These are phyloP conservation scores for Dreissena rostriformis DNA, from an alignment of 1,140 invertebrate genomes.

Conservation along the genomic window DNA sequence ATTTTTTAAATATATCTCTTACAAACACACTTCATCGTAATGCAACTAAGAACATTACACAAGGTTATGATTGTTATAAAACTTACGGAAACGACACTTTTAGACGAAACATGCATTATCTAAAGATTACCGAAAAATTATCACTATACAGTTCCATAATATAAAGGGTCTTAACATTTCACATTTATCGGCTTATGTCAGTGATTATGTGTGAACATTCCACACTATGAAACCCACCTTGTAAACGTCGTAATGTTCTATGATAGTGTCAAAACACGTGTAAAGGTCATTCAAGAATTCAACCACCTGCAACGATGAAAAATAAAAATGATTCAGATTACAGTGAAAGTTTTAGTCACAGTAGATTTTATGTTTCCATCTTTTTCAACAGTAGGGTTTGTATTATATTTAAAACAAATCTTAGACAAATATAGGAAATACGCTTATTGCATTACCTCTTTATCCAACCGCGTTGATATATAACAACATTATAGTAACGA, in stretches of 20 bases:
- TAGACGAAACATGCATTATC: background rate
- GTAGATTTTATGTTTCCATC: background rate
- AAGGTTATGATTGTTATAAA: no score
- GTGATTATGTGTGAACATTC: background rate
- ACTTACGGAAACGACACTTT: background rate
- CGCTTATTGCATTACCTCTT: background rate
- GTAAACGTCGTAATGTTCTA: slow-evolving; percentile 92
- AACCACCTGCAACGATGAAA: slow-evolving; percentile 74
- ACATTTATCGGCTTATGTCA: background rate
- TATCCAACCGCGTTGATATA: no score
- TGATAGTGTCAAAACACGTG: slow-evolving; percentile 92
- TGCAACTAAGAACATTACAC: no score
- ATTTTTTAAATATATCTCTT: background rate
- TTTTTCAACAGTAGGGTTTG: background rate
- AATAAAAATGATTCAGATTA: background rate
- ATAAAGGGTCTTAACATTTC: background rate
- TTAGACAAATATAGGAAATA: background rate
- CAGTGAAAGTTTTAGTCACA: background rate
- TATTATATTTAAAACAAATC: background rate
- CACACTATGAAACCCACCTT: slow-evolving; percentile 68
- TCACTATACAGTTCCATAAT: background rate
- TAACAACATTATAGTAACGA: no score
- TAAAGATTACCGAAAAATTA: background rate
- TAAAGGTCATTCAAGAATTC: slow-evolving; percentile 82
- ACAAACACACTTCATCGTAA: no score